Evolutionary conservation across 2,797 vertebrate species (phyloP).

Genomic region (Somateria mollissima): DNA sequence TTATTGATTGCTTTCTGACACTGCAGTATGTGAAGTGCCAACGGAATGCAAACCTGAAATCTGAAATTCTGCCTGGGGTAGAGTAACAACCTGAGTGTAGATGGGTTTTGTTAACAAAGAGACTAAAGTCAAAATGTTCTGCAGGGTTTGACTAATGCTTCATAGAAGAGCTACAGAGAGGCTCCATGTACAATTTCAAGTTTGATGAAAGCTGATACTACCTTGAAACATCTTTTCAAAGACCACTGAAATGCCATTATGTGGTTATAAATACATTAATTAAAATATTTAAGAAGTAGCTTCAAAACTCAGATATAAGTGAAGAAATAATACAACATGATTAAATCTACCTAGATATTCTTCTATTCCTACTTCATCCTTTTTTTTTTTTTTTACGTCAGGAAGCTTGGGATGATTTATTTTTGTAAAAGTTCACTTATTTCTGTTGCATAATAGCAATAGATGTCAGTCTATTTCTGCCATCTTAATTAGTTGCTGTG

Average conservation of each 20-base stretch:
- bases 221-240: slow-evolving; percentile 9
- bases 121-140: background rate
- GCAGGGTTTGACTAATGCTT: slow-evolving; percentile 19
- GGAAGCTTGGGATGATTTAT: background rate
- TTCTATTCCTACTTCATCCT: background rate
- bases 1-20: slow-evolving; percentile 51
- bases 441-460: slow-evolving; percentile 48
- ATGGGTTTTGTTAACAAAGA: slow-evolving; percentile 3
- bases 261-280: background rate
- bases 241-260: background rate
- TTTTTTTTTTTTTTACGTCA: slow-evolving; percentile 18
- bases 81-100: background rate
- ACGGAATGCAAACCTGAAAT: slow-evolving; percentile 22
- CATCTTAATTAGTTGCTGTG: slow-evolving; percentile 61
- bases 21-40: background rate
- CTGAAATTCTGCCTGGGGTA: slow-evolving; percentile 54
- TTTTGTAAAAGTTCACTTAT: slow-evolving; percentile 37
- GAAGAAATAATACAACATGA: background rate
- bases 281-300: slow-evolving; percentile 3
- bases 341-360: slow-evolving; percentile 6
- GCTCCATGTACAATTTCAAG: background rate
- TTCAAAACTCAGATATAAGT: background rate
- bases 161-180: background rate
- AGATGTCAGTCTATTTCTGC: slow-evolving; percentile 57
- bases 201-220: background rate